phyloP scores from a whole-genome alignment of 92 coral and sea anemone genomes.

The Zoanthus sociatus region DNA sequence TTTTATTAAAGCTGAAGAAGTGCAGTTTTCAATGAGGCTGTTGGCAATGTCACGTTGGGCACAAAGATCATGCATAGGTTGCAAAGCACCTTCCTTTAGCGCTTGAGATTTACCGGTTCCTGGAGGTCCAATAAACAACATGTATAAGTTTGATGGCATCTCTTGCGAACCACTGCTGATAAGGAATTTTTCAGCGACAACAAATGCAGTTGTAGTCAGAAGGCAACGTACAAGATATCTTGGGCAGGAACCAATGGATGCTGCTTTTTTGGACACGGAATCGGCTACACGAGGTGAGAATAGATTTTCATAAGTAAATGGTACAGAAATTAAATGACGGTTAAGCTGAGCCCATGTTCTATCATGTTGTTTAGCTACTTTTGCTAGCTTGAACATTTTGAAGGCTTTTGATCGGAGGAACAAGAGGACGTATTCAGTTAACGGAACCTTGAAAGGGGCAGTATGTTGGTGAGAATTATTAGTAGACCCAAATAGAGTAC shows the following conservation, averaged over 20 bases:
- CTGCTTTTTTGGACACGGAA: constrained; percentile 44
- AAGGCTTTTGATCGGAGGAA: background rate
- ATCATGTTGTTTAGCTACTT: constrained; percentile 52
- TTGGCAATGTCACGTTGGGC: constrained; percentile 44
- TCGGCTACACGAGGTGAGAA: constrained; percentile 54
- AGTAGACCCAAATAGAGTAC: background rate
- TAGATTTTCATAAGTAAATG: constrained; percentile 51
- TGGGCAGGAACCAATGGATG: constrained; percentile 53
- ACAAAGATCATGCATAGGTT: constrained; percentile 41
- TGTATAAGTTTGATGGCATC: constrained; percentile 32
- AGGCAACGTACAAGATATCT: constrained; percentile 61
- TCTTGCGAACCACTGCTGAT: constrained; percentile 44
- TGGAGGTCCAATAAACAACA: constrained; percentile 56
- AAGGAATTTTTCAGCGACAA: constrained; percentile 35
- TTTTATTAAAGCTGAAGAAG: background rate
- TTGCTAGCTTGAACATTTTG: constrained; percentile 6
- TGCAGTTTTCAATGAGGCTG: constrained; percentile 32
- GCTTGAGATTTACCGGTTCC: constrained; percentile 67
- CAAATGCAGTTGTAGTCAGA: constrained; percentile 47
- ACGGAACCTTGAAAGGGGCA: background rate
- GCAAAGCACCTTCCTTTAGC: constrained; percentile 51
- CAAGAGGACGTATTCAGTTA: background rate
- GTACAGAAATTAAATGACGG: constrained; percentile 52
- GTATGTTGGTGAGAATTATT: background rate
- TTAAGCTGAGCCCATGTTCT: constrained; percentile 62